Evolutionary conservation across 2,797 vertebrate genomes (phyloP), one percentile per base, ranked within the genome.

Genomic region (Odontamblyopus rebecca): DNA sequence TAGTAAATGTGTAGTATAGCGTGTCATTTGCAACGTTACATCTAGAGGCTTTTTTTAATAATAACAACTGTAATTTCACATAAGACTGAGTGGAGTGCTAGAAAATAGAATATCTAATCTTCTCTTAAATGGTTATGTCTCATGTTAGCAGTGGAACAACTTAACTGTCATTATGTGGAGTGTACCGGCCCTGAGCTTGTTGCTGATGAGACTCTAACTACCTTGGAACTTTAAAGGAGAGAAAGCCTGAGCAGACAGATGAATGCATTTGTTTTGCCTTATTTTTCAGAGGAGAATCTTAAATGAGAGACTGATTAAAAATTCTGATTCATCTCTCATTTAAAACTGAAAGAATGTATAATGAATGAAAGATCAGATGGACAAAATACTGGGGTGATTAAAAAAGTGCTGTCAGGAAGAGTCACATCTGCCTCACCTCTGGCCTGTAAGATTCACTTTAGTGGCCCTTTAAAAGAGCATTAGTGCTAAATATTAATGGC

Each of bases 401-500:
- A 29, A 66, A 48, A 75, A 27, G 16, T 73, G 30, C 38, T 64
- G 19, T 69, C 71, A 77, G 26, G 78, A 82, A 54, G 11, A 41
- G 60, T 32, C 56, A 62, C 64, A 72, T 62, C 69, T 68, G 68
- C 61, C 32, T 7, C 62, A n/a, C 48, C 71, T 79, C 75, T 79
- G 75, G 85, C 72, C 79, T 85, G 81, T 79, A 81, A 73, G 72
- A 75, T 44, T 83, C 70, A 38, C 56, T 65, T 75, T 38, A 80
- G 53, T 59, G 23, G 44, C 57, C 76, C 80, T 81, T 68, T 53
- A 65, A 78, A 50, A 67, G 73, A 86, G 81, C 82, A 83, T 84
- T 70, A 74, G 65, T 51, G 67, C 86, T 86, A 78, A 87, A 86
- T 90, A 90, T 89, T 85, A 85, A 90, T 85, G 82, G 60, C 72